Conservation (phyloP, 2,113 vertebrate species). For the Pseudopipra pipra region DNA sequence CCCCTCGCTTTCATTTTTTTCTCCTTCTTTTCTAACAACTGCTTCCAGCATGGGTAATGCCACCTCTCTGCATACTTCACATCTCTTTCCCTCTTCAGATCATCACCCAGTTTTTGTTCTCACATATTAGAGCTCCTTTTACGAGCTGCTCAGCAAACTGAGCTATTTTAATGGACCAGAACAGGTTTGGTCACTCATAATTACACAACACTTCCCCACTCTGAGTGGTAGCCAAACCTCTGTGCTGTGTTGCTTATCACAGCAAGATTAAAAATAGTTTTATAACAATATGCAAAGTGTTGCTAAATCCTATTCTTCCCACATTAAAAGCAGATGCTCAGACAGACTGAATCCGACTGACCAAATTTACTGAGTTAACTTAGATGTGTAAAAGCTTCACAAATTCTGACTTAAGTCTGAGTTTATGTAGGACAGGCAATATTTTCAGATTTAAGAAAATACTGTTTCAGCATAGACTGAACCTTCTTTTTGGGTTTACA, state of each 20-base stretch:
- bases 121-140: not conserved
- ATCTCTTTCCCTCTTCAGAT: not conserved
- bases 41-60: not conserved
- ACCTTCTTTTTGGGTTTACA: not conserved
- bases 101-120: not conserved
- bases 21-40: not conserved
- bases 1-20: not conserved
- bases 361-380: not conserved
- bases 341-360: not conserved
- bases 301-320: not conserved
- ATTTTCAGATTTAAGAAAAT: not conserved
- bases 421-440: not conserved
- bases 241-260: not conserved
- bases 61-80: not conserved
- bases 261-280: not conserved
- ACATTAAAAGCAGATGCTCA: conserved; percentile 34
- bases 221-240: not conserved
- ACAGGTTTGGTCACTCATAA: not conserved
- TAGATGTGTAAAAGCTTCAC: not conserved
- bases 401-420: not conserved
- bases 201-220: not conserved
- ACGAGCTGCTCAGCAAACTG: not conserved
- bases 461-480: not conserved
- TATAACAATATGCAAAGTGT: not conserved
- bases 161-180: not conserved